These are phyloP conservation scores for Gallinago solitaria DNA, from an alignment of 2,797 vertebrate species.

Conservation along the genomic window DNA sequence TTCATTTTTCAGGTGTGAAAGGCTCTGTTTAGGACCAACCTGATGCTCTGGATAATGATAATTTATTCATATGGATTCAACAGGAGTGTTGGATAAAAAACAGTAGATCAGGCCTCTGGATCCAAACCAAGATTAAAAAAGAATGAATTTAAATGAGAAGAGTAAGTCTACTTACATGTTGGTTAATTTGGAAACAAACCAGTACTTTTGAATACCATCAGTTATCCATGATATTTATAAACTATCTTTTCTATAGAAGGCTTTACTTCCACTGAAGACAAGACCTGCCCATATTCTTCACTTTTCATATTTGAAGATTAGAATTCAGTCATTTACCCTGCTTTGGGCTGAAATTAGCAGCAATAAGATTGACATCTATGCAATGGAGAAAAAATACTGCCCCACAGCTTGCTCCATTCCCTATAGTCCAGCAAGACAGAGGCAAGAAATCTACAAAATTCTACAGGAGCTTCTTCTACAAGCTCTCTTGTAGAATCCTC, in stretches of 20 bases:
- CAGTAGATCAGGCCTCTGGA: conserved; percentile 6
- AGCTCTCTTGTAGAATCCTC: not conserved
- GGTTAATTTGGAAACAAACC: conserved; percentile 45
- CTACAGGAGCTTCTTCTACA: not conserved
- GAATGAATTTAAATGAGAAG: conserved; percentile 8
- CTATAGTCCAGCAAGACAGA: not conserved
- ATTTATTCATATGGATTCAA: conserved; percentile 33
- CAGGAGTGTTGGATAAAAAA: not conserved
- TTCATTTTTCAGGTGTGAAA: not conserved
- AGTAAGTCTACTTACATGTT: not conserved
- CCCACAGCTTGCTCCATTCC: not conserved
- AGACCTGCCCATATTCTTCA: not conserved
- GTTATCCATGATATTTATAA: not conserved
- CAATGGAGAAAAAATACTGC: not conserved
- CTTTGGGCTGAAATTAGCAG: not conserved
- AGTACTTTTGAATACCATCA: not conserved
- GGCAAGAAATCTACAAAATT: not conserved
- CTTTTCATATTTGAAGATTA: not conserved
- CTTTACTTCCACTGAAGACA: not conserved
- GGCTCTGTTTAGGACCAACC: not conserved
- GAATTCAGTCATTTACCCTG: not conserved
- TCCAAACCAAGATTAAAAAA: conserved; percentile 17
- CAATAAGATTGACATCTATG: not conserved
- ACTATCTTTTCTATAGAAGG: not conserved
- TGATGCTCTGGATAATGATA: not conserved